Base-by-base conservation (phyloP, 2,113 vertebrate genomes). In the Melanostigma gelatinosum region DNA sequence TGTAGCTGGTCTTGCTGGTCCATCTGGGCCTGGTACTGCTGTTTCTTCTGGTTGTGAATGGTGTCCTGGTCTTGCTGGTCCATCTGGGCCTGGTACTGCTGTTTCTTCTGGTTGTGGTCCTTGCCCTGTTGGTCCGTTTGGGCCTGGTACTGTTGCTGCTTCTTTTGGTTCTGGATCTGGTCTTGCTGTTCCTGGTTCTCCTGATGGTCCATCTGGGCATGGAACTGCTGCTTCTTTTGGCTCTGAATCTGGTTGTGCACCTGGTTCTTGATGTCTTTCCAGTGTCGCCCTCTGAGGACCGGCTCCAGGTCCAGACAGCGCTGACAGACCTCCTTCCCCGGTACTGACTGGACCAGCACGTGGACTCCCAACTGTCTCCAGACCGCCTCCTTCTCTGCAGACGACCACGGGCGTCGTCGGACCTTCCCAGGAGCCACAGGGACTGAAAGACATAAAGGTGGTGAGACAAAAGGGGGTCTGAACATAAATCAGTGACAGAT, bases 251-350 rank as follows among this genome's bases (percentile, higher is more conserved):
- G 91, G 77, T 92, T 91, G 64, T 92, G 85, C 58, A 92, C 50
- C 74, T 92, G 89, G 85, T 91, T 91, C 69, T 92, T 92, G 16
- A 92, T 66, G 50, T 92, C 88, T 52, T 91, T 92, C 91, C 91
- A 92, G 79, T 89, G 89, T 40, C 89, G 60, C 2, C 88, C 88
- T 54, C 69, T 87, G 15, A 91, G 91, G 36, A 82, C 87, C 0
- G 89, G 91, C 20, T 91, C 89, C 4, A 90, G 54, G 70, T 89
- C 91, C 72, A 91, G 83, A 60, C 89, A 92, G 15, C 83, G 78
- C 80, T 91, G 88, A 68, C 91, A 92, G 68, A 87, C 86, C 38
- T 92, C 91, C 46, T 92, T 92, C 4, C 91, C 91, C 0, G 89
- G 91, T 6, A 92, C 89, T 0, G 88, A 73, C 78, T 91, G 89